Percentiles rank a stretch among this genome's conserved stretches.
Evolutionary conservation across 2,113 vertebrate species (phyloP).

Genomic region (Cephalopholis sonnerati): DNA sequence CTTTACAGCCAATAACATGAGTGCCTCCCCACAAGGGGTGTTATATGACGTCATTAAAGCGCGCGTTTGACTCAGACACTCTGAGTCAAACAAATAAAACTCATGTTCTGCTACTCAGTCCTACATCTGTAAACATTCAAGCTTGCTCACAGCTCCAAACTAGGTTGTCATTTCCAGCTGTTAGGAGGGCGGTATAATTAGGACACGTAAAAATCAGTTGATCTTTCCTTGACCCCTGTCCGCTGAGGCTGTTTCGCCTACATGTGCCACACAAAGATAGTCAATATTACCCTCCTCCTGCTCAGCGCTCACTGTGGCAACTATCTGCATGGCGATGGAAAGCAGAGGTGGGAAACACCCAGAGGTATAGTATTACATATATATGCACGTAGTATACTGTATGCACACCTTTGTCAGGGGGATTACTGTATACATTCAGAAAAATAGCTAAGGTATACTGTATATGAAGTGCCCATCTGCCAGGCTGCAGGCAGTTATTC

Average conservation of each 20-base stretch:
- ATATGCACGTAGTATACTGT: not conserved
- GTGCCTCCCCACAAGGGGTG: too few species aligned
- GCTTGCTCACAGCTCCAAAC: not conserved
- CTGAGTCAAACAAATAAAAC: conserved; percentile 2
- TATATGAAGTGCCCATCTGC: not conserved
- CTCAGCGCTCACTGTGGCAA: conserved; percentile 11
- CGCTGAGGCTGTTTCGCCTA: conserved; percentile 42
- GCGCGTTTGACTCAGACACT: too few species aligned
- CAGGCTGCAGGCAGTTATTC: not conserved
- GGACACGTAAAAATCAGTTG: conserved; percentile 35
- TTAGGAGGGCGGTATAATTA: conserved; percentile 17
- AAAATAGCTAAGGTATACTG: not conserved
- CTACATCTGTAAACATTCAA: not conserved
- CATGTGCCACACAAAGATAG: conserved; percentile 30
- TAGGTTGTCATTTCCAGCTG: conserved; percentile 33
- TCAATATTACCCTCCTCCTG: conserved; percentile 40
- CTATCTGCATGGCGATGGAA: not conserved
- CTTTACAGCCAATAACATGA: too few species aligned
- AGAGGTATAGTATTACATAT: not conserved
- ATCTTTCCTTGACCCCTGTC: conserved; percentile 61
- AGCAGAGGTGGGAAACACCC: not conserved
- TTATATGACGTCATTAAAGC: too few species aligned
- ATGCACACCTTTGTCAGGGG: too few species aligned
- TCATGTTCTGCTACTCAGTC: not conserved
- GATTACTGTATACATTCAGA: too few species aligned